phyloP scores from a whole-genome alignment of 2,888 invertebrate species.

The Octonoba sinensis region DNA sequence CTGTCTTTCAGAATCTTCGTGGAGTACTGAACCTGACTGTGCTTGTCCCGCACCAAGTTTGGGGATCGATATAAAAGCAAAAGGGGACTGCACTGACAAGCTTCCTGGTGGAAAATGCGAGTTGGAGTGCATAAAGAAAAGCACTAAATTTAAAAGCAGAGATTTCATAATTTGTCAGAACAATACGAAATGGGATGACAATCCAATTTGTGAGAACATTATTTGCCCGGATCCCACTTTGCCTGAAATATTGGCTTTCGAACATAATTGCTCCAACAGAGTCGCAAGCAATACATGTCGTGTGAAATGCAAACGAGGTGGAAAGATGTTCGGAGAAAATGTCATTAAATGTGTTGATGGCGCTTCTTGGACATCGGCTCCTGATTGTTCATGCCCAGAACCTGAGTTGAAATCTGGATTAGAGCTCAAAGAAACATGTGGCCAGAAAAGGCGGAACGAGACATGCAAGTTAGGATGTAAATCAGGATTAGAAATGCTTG shows the following conservation, averaged over 20 bases:
- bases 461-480: slow-evolving; percentile 14
- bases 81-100: too few species aligned
- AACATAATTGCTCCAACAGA: too few species aligned
- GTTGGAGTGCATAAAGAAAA: too few species aligned
- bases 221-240: neutral
- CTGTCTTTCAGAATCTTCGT: neutral
- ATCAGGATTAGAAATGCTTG: neutral
- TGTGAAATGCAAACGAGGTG: slow-evolving; percentile 27
- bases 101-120: too few species aligned
- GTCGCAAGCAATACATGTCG: too few species aligned
- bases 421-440: neutral
- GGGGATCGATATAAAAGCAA: neutral
- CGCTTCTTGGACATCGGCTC: neutral
- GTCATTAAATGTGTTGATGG: too few species aligned
- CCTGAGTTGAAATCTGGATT: slow-evolving; percentile 3
- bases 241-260: too few species aligned
- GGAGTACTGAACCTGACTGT: slow-evolving; percentile 11
- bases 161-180: neutral
- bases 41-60: slow-evolving; percentile 5
- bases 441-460: neutral
- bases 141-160: neutral
- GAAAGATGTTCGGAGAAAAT: too few species aligned
- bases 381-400: slow-evolving; percentile 16
- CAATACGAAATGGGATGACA: neutral
- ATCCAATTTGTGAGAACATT: neutral